These are phyloP conservation scores for Gambusia affinis DNA, from an alignment of 2,113 vertebrate genomes.

Conservation along the genomic window DNA sequence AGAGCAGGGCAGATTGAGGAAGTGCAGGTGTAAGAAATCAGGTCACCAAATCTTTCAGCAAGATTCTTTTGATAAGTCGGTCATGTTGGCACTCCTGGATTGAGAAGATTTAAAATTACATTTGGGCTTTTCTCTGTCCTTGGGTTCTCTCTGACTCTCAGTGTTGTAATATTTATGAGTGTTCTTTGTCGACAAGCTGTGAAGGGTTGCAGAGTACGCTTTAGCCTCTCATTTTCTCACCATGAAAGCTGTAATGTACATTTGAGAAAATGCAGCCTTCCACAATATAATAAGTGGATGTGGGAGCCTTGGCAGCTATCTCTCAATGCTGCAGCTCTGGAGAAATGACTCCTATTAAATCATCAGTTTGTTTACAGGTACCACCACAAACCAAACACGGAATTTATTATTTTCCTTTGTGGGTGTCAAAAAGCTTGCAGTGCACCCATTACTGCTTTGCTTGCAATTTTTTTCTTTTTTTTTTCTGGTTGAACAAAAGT, in stretches of 20 bases:
- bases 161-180: conserved; percentile 3
- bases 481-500: too few relatives aligned
- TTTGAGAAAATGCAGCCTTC: neutral
- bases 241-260: neutral
- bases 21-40: too few relatives aligned
- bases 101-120: neutral
- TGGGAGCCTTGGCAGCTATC: neutral
- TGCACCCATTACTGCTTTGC: too few relatives aligned
- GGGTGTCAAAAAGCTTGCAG: too few relatives aligned
- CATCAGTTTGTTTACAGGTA: neutral
- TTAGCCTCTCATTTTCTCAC: neutral
- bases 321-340: neutral
- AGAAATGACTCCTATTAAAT: neutral
- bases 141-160: neutral
- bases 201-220: neutral
- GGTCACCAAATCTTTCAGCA: neutral
- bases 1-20: too few relatives aligned
- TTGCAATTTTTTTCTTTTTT: too few relatives aligned
- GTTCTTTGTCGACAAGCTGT: conserved; percentile 4
- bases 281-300: neutral
- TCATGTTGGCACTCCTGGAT: neutral
- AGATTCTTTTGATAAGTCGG: neutral
- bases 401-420: too few relatives aligned
- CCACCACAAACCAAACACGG: neutral
- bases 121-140: neutral